Evolutionary conservation across 2,797 vertebrate species (phyloP).

Genomic region (Pitangus sulphuratus): DNA sequence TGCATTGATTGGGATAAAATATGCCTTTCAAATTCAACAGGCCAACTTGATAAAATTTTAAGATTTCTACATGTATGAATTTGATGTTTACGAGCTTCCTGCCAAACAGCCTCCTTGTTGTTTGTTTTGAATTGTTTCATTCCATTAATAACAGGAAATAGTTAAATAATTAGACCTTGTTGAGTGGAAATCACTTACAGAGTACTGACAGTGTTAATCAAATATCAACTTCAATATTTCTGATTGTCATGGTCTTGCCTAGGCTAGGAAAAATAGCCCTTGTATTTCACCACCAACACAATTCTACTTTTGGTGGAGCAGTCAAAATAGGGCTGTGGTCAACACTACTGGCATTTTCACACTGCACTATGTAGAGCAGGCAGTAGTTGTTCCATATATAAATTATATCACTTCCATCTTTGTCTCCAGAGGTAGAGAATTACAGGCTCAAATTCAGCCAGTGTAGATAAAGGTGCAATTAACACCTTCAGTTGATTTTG

Average conservation of each 20-base stretch:
- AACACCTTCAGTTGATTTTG: background rate
- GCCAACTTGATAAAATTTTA: constrained; percentile 68
- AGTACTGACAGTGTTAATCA: constrained; percentile 54
- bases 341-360: background rate
- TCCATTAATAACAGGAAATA: constrained; percentile 75
- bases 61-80: constrained; percentile 44
- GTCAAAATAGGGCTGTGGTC: background rate
- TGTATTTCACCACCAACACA: background rate
- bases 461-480: background rate
- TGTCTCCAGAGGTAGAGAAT: background rate
- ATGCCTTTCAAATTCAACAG: constrained; percentile 71
- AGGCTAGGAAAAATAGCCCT: background rate
- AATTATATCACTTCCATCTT: background rate
- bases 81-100: constrained; percentile 47
- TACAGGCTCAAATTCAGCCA: background rate
- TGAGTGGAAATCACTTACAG: constrained; percentile 58
- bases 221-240: constrained; percentile 23
- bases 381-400: background rate
- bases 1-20: constrained; percentile 80
- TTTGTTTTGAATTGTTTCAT: constrained; percentile 73
- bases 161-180: constrained; percentile 71
- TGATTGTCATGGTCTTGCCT: background rate
- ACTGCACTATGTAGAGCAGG: background rate
- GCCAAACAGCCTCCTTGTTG: constrained; percentile 44
- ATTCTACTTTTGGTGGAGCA: background rate